phyloP scores from a whole-genome alignment of 2,797 vertebrate genomes.

The Sebastes ruberrimus region DNA sequence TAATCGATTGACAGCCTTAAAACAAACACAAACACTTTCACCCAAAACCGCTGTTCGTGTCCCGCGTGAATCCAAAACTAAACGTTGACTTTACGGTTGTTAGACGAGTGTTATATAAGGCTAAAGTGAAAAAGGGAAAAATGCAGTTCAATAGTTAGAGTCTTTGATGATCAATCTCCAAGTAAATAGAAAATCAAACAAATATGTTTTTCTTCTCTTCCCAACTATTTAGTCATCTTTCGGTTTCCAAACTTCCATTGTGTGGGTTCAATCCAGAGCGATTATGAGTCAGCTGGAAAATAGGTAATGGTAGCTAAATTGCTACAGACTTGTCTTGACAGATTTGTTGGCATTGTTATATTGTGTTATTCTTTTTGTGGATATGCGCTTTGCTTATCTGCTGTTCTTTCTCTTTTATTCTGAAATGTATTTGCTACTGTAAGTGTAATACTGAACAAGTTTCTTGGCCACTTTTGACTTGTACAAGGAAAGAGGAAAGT shows the following conservation, averaged over 20 bases:
- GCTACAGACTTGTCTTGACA: neutral
- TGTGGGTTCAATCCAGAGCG: constrained; percentile 7
- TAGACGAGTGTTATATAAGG: too few relatives aligned
- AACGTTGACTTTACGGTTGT: too few relatives aligned
- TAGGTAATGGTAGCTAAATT: neutral
- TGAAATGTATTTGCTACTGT: constrained; percentile 9
- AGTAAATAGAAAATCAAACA: constrained; percentile 13
- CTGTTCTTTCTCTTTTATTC: neutral
- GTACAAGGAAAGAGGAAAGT: neutral
- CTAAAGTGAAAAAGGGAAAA: too few relatives aligned
- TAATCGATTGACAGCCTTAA: too few relatives aligned
- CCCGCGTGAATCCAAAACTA: neutral
- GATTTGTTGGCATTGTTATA: neutral
- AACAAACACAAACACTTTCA: neutral
- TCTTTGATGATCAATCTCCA: neutral
- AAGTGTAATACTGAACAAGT: neutral
- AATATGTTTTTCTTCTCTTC: neutral
- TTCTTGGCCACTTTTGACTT: constrained; percentile 6
- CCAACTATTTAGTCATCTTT: constrained; percentile 23
- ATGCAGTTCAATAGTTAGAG: too few relatives aligned
- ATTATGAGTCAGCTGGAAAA: constrained; percentile 43
- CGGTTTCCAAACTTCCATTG: constrained; percentile 24
- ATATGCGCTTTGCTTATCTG: neutral
- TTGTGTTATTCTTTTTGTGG: constrained; percentile 19
- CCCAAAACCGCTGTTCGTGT: neutral